These are phyloP conservation scores for Eira barbara DNA, from an alignment of 2,113 vertebrate genomes.

Conservation along the genomic window DNA sequence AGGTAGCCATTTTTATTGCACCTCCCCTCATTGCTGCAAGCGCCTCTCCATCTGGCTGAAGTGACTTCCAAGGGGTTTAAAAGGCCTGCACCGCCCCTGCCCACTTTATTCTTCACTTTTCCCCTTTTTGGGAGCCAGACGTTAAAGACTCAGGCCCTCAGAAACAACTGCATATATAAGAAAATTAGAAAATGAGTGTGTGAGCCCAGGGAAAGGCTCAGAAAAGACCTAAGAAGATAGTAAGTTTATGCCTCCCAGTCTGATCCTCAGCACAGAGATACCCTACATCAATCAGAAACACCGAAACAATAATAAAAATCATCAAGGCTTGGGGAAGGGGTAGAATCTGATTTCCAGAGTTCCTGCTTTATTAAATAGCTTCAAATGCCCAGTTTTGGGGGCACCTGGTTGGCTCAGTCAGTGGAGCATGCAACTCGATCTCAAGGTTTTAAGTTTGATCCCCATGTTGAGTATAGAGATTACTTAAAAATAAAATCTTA, in stretches of 20 bases:
- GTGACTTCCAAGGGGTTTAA: not conserved
- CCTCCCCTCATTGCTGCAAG: not conserved
- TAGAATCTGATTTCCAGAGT: not conserved
- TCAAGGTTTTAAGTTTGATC: not conserved
- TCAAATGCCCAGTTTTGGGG: not conserved
- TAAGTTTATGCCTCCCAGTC: not conserved
- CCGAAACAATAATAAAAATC: not conserved
- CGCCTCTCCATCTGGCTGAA: not conserved
- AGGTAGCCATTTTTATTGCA: not conserved
- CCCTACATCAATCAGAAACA: not conserved
- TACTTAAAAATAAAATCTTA: not conserved
- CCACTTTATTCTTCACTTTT: not conserved
- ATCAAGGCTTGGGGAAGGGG: not conserved
- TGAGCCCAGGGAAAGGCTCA: not conserved
- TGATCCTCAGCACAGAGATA: not conserved
- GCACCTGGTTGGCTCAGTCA: not conserved
- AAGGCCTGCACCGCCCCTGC: not conserved
- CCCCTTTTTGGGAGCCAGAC: not conserved
- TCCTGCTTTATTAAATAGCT: not conserved
- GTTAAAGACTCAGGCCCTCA: not conserved
- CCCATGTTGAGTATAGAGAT: not conserved
- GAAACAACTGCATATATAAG: not conserved
- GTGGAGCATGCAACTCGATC: not conserved
- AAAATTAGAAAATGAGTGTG: not conserved
- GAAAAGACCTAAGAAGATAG: not conserved